Base-by-base conservation (phyloP, 2,888 invertebrate genomes). In the Cheilosia impressa region DNA sequence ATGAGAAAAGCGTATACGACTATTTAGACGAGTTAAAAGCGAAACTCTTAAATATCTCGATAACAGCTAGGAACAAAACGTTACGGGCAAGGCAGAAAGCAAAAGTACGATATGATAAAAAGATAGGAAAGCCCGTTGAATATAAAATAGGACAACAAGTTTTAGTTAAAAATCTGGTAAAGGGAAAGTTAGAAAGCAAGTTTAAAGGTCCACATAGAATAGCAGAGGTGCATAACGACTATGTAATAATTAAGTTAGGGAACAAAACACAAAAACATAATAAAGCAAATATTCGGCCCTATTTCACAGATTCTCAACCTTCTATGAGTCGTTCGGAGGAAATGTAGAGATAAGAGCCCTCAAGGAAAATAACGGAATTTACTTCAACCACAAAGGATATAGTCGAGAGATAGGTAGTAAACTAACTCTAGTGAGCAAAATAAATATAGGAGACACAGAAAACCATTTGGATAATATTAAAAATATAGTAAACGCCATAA, bases 21-120 rank as follows among this genome's bases (percentile, higher is more conserved):
- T 76, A 76, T 47, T 52, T 57, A 19, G 66, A 76, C 17, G 68
- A 66, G 6, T 24, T 65, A 24, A 76, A 50, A n/a, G n/a, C n/a
- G n/a, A 38, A 45, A 7, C 60, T 69, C 5, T 62, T 78, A 34
- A 52, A 72, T 53, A 72, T 52, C 4, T 31, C 38, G 15, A 24
- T 52, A 62, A 78, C 2, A 31, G 68, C 52, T 53, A 55, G 19
- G 34, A 55, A 62, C 27, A 79, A 9, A 10, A 65, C 69, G 17
- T 55, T 45, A 13, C 43, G 63, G 15, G 13, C 19, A 52, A 78
- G 53, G 10, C 27, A 62, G 71, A 52, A 65, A 4, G 45, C 60
- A 38, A 78, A 62, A 55, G 4, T 10, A n/a, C 24, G 63, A 57
- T 78, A 71, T 45, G 78, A 78, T 50, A 53, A 79, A 63, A 50